phyloP scores from a whole-genome alignment of 2,888 invertebrate species.

The Rhagonycha fulva region DNA sequence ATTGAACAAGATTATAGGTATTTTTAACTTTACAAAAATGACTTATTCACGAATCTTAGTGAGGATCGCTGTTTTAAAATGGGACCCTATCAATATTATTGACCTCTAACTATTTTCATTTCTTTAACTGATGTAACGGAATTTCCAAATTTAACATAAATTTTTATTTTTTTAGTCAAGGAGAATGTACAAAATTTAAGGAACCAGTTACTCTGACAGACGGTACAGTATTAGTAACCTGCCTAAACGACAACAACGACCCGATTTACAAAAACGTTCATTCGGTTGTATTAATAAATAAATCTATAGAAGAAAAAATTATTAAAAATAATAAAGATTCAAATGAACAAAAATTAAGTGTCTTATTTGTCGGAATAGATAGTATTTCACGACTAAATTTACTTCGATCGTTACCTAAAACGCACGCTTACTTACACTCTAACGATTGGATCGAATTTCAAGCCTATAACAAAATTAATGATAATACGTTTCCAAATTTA shows the following conservation, averaged over 20 bases:
- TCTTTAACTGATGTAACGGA: too few relatives aligned
- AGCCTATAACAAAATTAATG: conserved; percentile 70
- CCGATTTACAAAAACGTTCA: conserved; percentile 60
- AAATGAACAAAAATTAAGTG: conserved; percentile 58
- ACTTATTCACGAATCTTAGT: too few relatives aligned
- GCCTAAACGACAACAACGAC: neutral
- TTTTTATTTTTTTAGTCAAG: conserved; percentile 21
- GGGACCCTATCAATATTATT: too few relatives aligned
- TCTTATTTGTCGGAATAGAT: conserved; percentile 83
- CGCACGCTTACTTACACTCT: conserved; percentile 67
- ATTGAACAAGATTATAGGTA: too few relatives aligned
- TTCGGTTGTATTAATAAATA: conserved; percentile 52
- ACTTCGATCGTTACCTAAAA: conserved; percentile 74
- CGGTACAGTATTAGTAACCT: conserved; percentile 12
- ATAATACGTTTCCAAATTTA: conserved; percentile 90
- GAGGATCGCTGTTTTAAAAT: too few relatives aligned
- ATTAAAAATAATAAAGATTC: conserved; percentile 29
- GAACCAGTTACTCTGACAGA: conserved; percentile 9
- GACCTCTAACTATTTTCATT: too few relatives aligned
- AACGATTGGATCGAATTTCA: conserved; percentile 51
- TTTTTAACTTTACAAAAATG: too few relatives aligned
- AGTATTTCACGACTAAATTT: conserved; percentile 82
- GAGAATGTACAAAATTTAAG: conserved; percentile 19
- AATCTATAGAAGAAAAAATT: conserved; percentile 54
- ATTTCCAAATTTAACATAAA: neutral